Conservation (phyloP, 1,140 invertebrate species). For the Achatina immaculata region DNA sequence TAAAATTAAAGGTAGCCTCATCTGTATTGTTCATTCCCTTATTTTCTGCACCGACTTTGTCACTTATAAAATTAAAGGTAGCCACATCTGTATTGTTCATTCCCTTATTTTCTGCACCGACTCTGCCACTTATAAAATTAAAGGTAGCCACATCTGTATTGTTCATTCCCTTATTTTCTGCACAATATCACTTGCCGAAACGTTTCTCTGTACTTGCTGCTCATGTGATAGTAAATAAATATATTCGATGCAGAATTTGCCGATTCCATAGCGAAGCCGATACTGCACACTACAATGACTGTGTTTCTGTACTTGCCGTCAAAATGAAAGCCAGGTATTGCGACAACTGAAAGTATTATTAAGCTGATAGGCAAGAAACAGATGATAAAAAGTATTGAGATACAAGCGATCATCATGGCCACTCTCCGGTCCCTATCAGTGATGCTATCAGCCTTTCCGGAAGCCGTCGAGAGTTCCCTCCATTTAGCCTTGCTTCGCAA, state of each 20-base stretch:
- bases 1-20: no score
- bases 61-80: no score
- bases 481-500: neutral
- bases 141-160: no score
- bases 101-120: no score
- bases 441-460: neutral
- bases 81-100: no score
- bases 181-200: no score
- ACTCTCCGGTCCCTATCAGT: neutral
- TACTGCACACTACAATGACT: neutral
- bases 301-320: neutral
- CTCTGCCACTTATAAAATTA: no score
- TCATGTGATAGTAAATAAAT: slow-evolving; percentile 14
- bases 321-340: neutral
- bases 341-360: neutral
- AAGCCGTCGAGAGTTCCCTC: neutral
- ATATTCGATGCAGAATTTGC: neutral
- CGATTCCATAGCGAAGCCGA: neutral
- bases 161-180: no score
- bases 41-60: no score
- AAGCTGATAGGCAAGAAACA: neutral
- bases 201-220: neutral
- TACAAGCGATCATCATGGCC: neutral
- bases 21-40: no score
- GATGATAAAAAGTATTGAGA: slow-evolving; percentile 10